These are phyloP conservation scores for Chrysemys picta DNA, from an alignment of 2,113 vertebrate species.

Conservation along the genomic window DNA sequence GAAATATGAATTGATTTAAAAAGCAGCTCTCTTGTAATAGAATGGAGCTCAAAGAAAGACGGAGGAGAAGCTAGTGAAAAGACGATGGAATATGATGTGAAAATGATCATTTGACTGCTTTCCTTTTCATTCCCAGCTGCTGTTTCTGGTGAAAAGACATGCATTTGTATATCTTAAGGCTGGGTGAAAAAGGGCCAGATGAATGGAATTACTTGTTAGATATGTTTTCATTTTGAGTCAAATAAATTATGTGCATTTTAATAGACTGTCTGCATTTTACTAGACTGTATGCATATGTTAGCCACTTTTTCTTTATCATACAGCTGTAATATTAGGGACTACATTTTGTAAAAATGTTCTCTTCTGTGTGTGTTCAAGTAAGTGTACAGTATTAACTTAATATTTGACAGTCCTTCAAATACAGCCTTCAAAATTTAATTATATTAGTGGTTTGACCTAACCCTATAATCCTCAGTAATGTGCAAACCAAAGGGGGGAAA, in stretches of 20 bases:
- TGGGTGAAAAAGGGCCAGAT: slow-evolving; percentile 79
- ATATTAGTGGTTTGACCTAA: slow-evolving; percentile 32
- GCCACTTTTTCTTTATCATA: slow-evolving; percentile 57
- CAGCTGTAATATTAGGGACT: slow-evolving; percentile 53
- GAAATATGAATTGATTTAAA: slow-evolving; percentile 99
- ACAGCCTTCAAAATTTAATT: slow-evolving; percentile 14
- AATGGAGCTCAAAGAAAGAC: slow-evolving; percentile 93
- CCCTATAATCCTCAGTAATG: not conserved
- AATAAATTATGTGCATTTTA: slow-evolving; percentile 84
- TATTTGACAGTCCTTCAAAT: slow-evolving; percentile 41
- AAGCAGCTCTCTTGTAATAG: slow-evolving; percentile 84
- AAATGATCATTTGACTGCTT: slow-evolving; percentile 89
- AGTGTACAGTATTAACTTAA: slow-evolving; percentile 42
- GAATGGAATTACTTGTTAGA: slow-evolving; percentile 83
- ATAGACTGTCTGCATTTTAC: slow-evolving; percentile 82
- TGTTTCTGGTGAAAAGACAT: slow-evolving; percentile 88
- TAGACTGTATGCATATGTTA: slow-evolving; percentile 77
- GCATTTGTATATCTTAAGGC: slow-evolving; percentile 88
- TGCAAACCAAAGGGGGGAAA: slow-evolving; percentile 35
- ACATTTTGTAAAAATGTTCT: slow-evolving; percentile 31
- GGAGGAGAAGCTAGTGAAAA: slow-evolving; percentile 88
- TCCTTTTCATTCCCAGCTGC: slow-evolving; percentile 94
- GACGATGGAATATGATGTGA: slow-evolving; percentile 91
- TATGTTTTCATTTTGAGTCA: slow-evolving; percentile 81
- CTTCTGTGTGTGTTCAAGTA: slow-evolving; percentile 51